Conservation (phyloP, 2,888 invertebrate species). For the Magallana nippona region DNA sequence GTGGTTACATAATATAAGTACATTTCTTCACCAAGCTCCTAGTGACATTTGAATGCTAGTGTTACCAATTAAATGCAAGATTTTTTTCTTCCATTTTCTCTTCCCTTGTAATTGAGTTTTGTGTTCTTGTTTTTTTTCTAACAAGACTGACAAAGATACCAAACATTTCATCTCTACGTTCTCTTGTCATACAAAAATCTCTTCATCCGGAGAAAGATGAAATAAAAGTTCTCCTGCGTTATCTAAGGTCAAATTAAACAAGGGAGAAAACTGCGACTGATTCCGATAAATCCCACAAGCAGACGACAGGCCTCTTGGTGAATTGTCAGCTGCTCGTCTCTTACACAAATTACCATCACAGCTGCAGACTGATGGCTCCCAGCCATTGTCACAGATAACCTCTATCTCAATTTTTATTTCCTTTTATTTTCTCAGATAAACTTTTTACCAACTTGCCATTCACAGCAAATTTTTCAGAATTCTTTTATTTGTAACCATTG, state of each 20-base stretch:
- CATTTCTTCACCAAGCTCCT: too few relatives aligned
- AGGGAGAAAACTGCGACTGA: background rate
- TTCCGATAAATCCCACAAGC: background rate
- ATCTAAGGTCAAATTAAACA: slow-evolving; percentile 27
- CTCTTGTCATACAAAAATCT: background rate
- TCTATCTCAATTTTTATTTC: slow-evolving; percentile 19
- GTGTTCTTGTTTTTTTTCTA: too few relatives aligned
- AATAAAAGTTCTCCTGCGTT: background rate
- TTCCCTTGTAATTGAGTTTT: too few relatives aligned
- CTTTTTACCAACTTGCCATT: slow-evolving; percentile 23
- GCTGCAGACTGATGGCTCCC: background rate
- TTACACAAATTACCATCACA: slow-evolving; percentile 6
- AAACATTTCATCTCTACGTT: slow-evolving; percentile 10
- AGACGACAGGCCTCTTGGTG: background rate
- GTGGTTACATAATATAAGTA: too few relatives aligned
- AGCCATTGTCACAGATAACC: slow-evolving; percentile 3
- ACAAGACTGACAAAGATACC: too few relatives aligned
- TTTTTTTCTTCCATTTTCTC: too few relatives aligned
- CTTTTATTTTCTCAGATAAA: background rate
- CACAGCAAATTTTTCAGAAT: background rate
- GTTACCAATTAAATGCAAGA: too few relatives aligned
- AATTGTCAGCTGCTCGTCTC: slow-evolving; percentile 2
- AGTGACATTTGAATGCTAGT: too few relatives aligned
- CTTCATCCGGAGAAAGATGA: background rate
- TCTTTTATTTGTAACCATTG: background rate